phyloP scores from a whole-genome alignment of 64 coral and sea anemone genomes.

The Hydrozoanthus tunicans region DNA sequence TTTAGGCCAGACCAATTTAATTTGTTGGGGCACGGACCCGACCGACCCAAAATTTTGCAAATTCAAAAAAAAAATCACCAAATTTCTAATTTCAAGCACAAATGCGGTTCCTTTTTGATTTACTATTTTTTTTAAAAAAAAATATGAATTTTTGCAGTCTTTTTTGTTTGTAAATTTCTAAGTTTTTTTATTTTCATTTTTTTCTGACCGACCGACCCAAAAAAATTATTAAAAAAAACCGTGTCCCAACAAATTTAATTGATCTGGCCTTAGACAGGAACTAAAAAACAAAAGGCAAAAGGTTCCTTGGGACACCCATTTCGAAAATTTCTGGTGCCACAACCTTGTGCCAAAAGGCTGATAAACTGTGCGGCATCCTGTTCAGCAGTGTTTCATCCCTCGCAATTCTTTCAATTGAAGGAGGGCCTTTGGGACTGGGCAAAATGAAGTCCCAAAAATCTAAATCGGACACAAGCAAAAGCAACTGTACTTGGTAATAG shows the following conservation, averaged over 20 bases:
- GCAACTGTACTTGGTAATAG: constrained; percentile 54
- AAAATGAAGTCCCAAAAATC: constrained; percentile 56
- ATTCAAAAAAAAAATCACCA: not conserved
- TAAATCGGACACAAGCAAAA: constrained; percentile 44
- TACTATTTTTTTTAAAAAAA: not conserved
- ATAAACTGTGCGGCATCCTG: constrained; percentile 52
- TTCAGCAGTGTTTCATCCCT: constrained; percentile 38
- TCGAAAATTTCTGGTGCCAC: constrained; percentile 50
- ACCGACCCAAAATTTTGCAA: not conserved
- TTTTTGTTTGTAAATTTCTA: not conserved
- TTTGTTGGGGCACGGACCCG: not conserved
- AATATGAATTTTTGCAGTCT: not conserved
- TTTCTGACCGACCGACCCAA: not conserved
- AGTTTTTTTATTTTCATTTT: not conserved
- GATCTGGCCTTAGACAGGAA: not conserved
- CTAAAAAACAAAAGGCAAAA: constrained; percentile 47
- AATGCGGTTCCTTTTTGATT: constrained; percentile 8
- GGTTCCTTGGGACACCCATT: constrained; percentile 48
- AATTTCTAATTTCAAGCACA: constrained; percentile 13
- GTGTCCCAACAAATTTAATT: not conserved
- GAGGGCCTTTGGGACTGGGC: constrained; percentile 35
- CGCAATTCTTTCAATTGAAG: constrained; percentile 45
- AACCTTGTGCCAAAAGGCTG: constrained; percentile 60
- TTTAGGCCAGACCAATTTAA: not conserved
- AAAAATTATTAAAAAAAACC: not conserved